phyloP scores from a whole-genome alignment of 2,797 vertebrate species.

The Artibeus lituratus region DNA sequence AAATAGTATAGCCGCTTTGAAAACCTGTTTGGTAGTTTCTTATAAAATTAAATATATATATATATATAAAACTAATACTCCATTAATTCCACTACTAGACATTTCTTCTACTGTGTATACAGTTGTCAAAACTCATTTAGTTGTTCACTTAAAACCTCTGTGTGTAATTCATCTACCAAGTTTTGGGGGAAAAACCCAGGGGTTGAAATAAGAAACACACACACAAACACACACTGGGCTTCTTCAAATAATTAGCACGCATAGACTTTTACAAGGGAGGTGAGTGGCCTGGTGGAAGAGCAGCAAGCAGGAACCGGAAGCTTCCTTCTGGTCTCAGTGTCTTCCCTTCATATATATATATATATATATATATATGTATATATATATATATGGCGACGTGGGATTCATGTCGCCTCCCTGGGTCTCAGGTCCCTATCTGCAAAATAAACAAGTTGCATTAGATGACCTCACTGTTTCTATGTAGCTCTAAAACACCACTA shows the following conservation, averaged over 20 bases:
- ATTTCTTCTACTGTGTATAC: not conserved
- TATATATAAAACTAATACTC: not conserved
- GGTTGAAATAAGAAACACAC: not conserved
- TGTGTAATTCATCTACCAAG: not conserved
- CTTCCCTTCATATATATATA: not conserved
- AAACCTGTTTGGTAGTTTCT: not conserved
- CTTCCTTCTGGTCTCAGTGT: not conserved
- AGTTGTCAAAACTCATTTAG: not conserved
- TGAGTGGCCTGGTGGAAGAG: not conserved
- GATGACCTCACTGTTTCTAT: not conserved
- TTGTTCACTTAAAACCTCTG: not conserved
- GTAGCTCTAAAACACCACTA: not conserved
- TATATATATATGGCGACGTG: not conserved
- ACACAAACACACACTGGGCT: not conserved
- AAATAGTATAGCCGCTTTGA: not conserved
- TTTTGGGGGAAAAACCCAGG: not conserved
- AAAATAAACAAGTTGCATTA: not conserved
- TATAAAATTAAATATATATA: no score
- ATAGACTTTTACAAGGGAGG: not conserved
- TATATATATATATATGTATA: no score
- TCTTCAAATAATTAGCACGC: not conserved
- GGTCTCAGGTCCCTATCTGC: not conserved
- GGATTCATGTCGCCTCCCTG: not conserved
- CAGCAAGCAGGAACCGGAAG: not conserved
- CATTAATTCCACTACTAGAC: not conserved